A percentile compares a stretch with the other conserved stretches of the same genome.
Evolutionary conservation across 2,888 invertebrate genomes (phyloP).

Genomic region (Cantharis nigra): DNA sequence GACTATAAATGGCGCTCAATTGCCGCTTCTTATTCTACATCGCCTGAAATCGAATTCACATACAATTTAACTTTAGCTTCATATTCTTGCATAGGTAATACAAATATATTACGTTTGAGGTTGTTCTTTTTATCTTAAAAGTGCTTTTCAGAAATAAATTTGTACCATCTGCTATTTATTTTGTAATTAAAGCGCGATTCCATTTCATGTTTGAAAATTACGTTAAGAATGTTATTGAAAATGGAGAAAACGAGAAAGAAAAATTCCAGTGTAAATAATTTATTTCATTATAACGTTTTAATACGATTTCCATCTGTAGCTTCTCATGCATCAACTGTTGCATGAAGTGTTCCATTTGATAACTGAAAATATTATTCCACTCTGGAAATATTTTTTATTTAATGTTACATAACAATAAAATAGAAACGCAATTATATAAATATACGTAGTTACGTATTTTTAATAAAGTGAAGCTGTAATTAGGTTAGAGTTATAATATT

Average conservation of each 20-base stretch:
- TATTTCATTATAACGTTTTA: background rate
- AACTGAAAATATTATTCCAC: background rate
- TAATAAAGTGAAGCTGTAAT: background rate
- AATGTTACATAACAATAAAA: background rate
- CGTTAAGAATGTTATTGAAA: background rate
- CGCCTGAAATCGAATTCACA: constrained; percentile 36
- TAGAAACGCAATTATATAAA: background rate
- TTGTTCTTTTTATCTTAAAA: background rate
- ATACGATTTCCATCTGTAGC: background rate
- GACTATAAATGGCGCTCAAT: constrained; percentile 49
- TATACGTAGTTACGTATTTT: background rate
- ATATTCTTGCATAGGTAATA: constrained; percentile 13
- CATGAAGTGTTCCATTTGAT: background rate
- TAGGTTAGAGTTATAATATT: background rate
- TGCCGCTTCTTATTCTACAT: constrained; percentile 33
- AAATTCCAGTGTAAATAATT: background rate
- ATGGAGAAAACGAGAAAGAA: background rate
- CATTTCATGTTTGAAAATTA: background rate
- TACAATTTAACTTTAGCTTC: constrained; percentile 38
- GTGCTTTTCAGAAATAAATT: background rate
- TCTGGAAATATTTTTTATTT: background rate
- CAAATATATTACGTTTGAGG: constrained; percentile 4
- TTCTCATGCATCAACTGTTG: background rate
- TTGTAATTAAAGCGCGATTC: background rate
- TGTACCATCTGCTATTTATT: background rate